These are phyloP conservation scores for Ataeniobius toweri DNA, from an alignment of 2,797 vertebrate genomes.

Conservation along the genomic window DNA sequence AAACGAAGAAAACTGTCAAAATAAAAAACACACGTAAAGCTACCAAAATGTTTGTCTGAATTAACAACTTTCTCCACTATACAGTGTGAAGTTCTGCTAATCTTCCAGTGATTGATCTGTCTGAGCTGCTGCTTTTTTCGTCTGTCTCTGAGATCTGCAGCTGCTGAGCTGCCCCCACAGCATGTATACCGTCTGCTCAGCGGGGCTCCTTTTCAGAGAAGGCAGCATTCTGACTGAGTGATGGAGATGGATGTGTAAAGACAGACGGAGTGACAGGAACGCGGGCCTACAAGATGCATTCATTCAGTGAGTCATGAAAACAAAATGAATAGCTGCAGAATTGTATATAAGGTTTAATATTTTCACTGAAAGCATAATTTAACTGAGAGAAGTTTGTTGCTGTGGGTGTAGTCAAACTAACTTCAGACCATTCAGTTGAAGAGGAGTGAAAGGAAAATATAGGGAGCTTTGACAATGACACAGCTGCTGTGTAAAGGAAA, in stretches of 20 bases:
- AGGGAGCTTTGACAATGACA: conserved; percentile 13
- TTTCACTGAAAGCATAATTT: background rate
- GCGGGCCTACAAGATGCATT: conserved; percentile 6
- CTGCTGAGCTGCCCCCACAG: conserved; percentile 49
- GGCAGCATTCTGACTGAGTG: conserved; percentile 37
- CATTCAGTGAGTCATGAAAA: background rate
- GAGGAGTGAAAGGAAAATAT: background rate
- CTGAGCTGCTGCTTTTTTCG: conserved; percentile 40
- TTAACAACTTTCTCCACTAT: background rate
- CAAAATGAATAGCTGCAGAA: background rate
- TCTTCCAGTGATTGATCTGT: conserved; percentile 51
- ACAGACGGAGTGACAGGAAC: conserved; percentile 38
- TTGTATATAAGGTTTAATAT: conserved; percentile 2
- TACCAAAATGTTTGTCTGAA: conserved; percentile 6
- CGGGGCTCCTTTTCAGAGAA: conserved; percentile 32
- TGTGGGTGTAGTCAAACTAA: background rate
- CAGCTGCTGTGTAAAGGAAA: conserved; percentile 14
- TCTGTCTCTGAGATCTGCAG: conserved; percentile 45
- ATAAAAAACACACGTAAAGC: conserved; percentile 14
- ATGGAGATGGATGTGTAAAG: conserved; percentile 36
- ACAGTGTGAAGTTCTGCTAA: conserved; percentile 27
- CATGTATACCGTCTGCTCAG: conserved; percentile 40
- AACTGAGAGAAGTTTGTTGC: background rate
- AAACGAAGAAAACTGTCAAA: conserved; percentile 10
- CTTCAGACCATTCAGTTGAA: background rate